Base-by-base conservation (phyloP, 1,140 invertebrate species). In the Zelostemma sp. region DNA sequence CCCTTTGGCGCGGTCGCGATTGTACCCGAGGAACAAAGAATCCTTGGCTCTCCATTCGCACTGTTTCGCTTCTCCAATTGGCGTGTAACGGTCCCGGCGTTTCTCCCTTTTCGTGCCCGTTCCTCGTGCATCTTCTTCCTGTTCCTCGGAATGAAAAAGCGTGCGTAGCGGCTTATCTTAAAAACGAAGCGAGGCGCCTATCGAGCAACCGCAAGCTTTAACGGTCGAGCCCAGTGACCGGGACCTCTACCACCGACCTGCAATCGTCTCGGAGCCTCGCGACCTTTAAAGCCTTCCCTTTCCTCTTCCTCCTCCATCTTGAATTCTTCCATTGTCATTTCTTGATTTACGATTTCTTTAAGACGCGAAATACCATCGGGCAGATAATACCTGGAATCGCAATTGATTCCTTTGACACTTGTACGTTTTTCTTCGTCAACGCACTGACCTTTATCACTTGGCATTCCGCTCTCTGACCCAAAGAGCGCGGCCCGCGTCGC, bases 151-250 rank as follows among this genome's bases (percentile, higher is more conserved):
- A 61, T 60, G 55, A 68, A 66, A 68, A 72, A 68, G 48, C 56
- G 50, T 45, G 46, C 56, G 25, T 55, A 50, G 15, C 21, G 33
- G 21, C 33, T 14, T 68, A 67, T 67, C 64, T 56, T 59, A 33
- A 9, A 43, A 54, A 68, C 51, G 50, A 56, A 57, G 16, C 1
- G 15, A 31, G 31, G 14, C 38, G 16, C 14, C 11, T 43, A 60
- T 43, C 38, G 19, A 43, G 25, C 54, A 18, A 16, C 31, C 21
- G 19, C 25, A 25, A 67, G 56, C 51, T 73, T 72, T 71, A 76
- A 76, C 74, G 74, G 64, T 69, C 35, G 63, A 70, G 72, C 63
- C 66, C 33, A 56, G 58, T 72, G 67, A 72, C 64, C 63, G 66
- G 70, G 66, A 72, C 69, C 67, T 65, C 35, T 38, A 45, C 47